Evolutionary conservation across 35 echinoderm and acorn worm genomes (phyloP), one percentile per base, ranked within the genome.

Genomic region (Patiria miniata): DNA sequence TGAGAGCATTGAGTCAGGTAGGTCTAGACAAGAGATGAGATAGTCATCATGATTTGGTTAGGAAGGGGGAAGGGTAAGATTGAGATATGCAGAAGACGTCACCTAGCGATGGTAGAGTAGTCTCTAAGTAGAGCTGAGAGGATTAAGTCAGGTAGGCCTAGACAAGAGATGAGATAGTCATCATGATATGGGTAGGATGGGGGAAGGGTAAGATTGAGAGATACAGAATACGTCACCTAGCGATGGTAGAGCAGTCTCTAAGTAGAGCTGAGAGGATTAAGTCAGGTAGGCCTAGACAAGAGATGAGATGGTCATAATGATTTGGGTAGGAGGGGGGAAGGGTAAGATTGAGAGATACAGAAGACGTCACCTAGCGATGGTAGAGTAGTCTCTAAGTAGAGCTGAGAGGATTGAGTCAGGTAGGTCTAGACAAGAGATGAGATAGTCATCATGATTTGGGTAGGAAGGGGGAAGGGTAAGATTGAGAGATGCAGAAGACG

Each of bases 301-400:
- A n/a, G n/a, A n/a, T n/a, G n/a, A n/a, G n/a, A n/a, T n/a, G n/a
- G n/a, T n/a, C 52, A 94, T 98, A 92, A 19, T 92, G 85, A 39
- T 92, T 61, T 14, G 95, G 94, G 40, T 92, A 53, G 12, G 95
- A 98, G n/a, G 78, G 91, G 89, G 65, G 94, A 91, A 56, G 91
- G 68, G 60, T 98, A 98, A 17, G 91, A 94, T 79, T 98, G 95
- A 2, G 95, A 88, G 36, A 98, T 89, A 50, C 95, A 94, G 79
- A 94, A 94, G 32, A 94, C 92, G 89, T 98, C 95, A 37, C 95
- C 95, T 73, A 98, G 33, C 32, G 95, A 94, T 32, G 95, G 95
- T 39, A 98, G 37, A 29, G 86, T 92, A 32, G 95, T 98, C 79
- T 98, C 95, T 29, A 98, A 79, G 56, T 98, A 98, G 19, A 98